Percentiles rank a stretch among this genome's conserved stretches.
Evolutionary conservation across 2,888 invertebrate species (phyloP).

Genomic region (Mythimna impura): DNA sequence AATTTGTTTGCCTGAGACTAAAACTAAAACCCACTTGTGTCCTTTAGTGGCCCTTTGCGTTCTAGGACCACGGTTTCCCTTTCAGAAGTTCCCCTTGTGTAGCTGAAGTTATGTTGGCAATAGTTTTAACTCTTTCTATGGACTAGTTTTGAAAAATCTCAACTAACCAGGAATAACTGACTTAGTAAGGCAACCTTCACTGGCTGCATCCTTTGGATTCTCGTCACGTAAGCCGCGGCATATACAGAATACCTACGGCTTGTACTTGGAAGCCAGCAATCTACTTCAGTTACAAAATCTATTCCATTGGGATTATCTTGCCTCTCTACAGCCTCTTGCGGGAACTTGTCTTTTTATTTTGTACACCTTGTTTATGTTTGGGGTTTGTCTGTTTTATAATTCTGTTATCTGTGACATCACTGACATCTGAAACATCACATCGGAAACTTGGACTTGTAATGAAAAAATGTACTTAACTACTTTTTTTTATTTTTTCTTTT

Average conservation of each 20-base stretch:
- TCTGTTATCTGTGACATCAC: background rate
- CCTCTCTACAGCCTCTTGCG: background rate
- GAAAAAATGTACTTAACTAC: too few species aligned
- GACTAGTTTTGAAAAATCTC: background rate
- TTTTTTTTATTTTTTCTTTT: too few species aligned
- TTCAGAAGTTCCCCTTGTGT: too few species aligned
- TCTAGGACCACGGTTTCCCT: too few species aligned
- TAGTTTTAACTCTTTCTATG: too few species aligned
- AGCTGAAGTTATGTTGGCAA: too few species aligned
- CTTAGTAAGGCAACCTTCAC: background rate
- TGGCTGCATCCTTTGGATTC: conserved; percentile 11
- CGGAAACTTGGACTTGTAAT: too few species aligned
- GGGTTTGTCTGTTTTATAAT: background rate
- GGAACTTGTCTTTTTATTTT: conserved; percentile 18
- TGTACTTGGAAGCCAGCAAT: conserved; percentile 17
- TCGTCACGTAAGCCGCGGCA: conserved; percentile 23
- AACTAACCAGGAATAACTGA: background rate
- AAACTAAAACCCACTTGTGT: too few species aligned
- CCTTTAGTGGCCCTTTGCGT: too few species aligned
- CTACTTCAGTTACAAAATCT: conserved; percentile 21
- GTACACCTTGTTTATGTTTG: background rate
- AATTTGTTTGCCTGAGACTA: too few species aligned
- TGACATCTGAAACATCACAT: too few species aligned
- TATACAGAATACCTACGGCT: background rate
- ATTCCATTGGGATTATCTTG: conserved; percentile 27